A percentile compares a stretch with the other conserved stretches of the same genome.
phyloP scores from a whole-genome alignment of 1,140 invertebrate genomes.

The Conopomorpha cramerella region DNA sequence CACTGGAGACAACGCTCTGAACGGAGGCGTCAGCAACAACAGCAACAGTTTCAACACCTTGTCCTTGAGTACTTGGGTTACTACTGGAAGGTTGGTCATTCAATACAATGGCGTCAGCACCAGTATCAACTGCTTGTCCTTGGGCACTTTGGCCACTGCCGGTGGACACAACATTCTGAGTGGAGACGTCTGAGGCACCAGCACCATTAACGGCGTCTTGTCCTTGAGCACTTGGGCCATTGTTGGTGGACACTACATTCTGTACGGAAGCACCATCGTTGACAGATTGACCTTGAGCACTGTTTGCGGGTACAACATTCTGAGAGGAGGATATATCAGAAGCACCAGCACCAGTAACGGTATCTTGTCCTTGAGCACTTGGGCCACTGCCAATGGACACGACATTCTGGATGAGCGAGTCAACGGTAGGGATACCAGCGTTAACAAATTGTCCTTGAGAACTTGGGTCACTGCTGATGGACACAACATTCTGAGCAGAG shows the following conservation, averaged over 20 bases:
- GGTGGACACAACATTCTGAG: too few relatives aligned
- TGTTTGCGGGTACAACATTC: neutral
- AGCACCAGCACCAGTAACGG: neutral
- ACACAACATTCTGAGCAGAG: neutral
- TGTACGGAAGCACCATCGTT: neutral
- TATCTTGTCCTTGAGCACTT: too few relatives aligned
- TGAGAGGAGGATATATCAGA: neutral
- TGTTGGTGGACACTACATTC: neutral
- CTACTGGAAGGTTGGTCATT: too few relatives aligned
- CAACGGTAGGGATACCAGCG: too few relatives aligned
- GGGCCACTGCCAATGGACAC: too few relatives aligned
- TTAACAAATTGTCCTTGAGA: too few relatives aligned
- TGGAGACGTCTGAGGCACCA: neutral
- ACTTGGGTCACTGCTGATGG: neutral
- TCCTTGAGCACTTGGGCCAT: too few relatives aligned
- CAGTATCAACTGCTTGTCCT: neutral
- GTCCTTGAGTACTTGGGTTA: neutral
- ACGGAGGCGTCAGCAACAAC: neutral
- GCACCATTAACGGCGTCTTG: neutral
- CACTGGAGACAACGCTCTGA: neutral
- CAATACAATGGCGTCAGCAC: neutral
- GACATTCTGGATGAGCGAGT: neutral
- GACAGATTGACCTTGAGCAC: too few relatives aligned
- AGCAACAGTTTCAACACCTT: constrained; percentile 1
- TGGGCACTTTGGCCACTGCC: neutral